These are phyloP conservation scores for Hyposoter dolosus DNA, from an alignment of 2,888 invertebrate genomes.

Conservation along the genomic window DNA sequence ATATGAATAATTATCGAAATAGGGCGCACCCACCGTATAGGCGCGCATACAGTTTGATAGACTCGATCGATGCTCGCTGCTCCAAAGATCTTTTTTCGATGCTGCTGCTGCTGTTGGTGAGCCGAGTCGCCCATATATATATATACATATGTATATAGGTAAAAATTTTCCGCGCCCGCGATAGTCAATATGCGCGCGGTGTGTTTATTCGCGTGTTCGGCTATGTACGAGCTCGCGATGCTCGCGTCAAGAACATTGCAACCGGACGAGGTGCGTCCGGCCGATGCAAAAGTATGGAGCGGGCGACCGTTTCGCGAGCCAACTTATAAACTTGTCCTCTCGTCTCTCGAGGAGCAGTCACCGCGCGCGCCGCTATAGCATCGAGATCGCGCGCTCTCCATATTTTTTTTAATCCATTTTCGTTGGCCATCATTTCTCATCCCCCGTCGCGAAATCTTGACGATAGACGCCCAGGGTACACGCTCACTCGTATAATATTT, in stretches of 20 bases:
- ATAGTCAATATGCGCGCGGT: background rate
- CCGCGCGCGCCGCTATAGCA: constrained; percentile 32
- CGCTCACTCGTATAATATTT: too few relatives aligned
- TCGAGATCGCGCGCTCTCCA: constrained; percentile 29
- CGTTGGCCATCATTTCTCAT: background rate
- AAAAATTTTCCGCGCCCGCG: too few relatives aligned
- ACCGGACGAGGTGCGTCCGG: constrained; percentile 61
- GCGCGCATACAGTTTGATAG: background rate
- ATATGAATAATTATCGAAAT: constrained; percentile 24
- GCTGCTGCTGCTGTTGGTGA: background rate
- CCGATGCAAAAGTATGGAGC: constrained; percentile 34
- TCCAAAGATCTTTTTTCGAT: background rate
- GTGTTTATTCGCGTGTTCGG: constrained; percentile 7
- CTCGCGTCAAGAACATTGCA: constrained; percentile 46
- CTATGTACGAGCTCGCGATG: background rate
- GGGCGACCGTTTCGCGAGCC: constrained; percentile 45
- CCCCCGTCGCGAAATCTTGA: too few relatives aligned
- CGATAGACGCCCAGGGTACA: too few relatives aligned
- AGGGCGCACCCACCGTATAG: too few relatives aligned
- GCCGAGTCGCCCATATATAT: background rate
- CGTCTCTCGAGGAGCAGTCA: constrained; percentile 49
- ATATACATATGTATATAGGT: too few relatives aligned
- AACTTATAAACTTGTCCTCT: constrained; percentile 49
- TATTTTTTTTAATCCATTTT: constrained; percentile 1
- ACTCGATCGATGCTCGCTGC: background rate